These are phyloP conservation scores for Manacus vitellinus DNA, from an alignment of 2,113 vertebrate genomes.

Conservation along the genomic window DNA sequence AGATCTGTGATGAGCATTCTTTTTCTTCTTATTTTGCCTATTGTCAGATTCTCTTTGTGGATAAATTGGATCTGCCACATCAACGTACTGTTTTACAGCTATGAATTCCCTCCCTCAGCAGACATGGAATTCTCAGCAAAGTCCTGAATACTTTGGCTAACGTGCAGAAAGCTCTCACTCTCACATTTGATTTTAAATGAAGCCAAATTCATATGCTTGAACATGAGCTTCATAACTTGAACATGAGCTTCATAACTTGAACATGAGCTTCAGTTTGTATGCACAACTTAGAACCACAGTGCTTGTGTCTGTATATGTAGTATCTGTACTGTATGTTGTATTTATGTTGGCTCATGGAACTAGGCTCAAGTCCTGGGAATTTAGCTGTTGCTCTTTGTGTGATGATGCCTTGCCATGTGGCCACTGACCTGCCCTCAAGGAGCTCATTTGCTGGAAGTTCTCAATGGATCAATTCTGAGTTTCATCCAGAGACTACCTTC, in stretches of 20 bases:
- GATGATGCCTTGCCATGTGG: background rate
- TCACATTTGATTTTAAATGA: background rate
- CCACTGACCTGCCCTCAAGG: background rate
- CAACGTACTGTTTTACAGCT: background rate
- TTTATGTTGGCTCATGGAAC: background rate
- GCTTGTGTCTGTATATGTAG: background rate
- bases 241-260: background rate
- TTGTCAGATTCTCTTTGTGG: background rate
- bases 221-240: background rate
- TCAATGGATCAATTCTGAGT: background rate
- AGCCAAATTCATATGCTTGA: background rate
- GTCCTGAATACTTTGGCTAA: background rate
- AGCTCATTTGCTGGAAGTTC: conserved; percentile 12
- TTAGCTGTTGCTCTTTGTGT: background rate
- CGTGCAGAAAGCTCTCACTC: background rate
- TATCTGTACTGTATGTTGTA: background rate
- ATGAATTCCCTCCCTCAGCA: background rate
- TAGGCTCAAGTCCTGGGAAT: background rate
- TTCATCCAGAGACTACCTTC: conserved; percentile 33
- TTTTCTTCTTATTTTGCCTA: background rate
- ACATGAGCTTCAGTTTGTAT: background rate
- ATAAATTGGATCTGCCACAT: background rate
- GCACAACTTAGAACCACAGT: background rate
- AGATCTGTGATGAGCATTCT: background rate
- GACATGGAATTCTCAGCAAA: background rate